Conservation (phyloP, 2,797 vertebrate genomes). For the Rachycentron canadum region DNA sequence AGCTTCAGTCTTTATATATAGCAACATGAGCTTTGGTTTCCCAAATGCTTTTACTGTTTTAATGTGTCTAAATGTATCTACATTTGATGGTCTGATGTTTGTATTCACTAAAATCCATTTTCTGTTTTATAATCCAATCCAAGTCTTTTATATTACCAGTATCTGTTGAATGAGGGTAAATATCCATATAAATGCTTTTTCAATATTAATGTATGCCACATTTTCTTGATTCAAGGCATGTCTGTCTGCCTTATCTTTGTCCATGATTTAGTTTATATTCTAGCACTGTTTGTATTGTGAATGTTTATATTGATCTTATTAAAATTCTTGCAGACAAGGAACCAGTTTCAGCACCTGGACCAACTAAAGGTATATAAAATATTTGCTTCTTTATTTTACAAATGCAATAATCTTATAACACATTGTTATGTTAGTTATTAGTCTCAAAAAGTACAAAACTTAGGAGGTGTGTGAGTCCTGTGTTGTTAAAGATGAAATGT, state of each 20-base stretch:
- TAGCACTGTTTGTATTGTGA: slow-evolving; percentile 27
- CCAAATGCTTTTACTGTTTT: slow-evolving; percentile 10
- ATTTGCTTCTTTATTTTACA: slow-evolving; percentile 16
- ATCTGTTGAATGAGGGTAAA: slow-evolving; percentile 4
- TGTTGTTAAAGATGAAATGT: slow-evolving; percentile 23
- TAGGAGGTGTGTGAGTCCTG: slow-evolving; percentile 24
- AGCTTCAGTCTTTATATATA: slow-evolving; percentile 20
- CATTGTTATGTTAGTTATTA: background rate
- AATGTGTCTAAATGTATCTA: slow-evolving; percentile 22
- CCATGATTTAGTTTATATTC: slow-evolving; percentile 10
- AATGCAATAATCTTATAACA: background rate
- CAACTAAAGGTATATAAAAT: slow-evolving; percentile 91
- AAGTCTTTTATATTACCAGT: background rate
- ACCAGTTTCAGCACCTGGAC: slow-evolving; percentile 90
- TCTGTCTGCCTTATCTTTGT: slow-evolving; percentile 12
- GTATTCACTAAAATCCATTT: background rate
- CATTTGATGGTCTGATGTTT: slow-evolving; percentile 27
- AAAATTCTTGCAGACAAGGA: slow-evolving; percentile 82
- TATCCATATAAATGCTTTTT: background rate
- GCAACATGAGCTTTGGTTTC: slow-evolving; percentile 10
- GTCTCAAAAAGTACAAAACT: slow-evolving; percentile 1
- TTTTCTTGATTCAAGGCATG: background rate
- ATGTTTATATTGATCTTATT: slow-evolving; percentile 60
- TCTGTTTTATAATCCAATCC: background rate
- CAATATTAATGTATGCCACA: background rate